These are phyloP conservation scores for Propsilocerus akamusi DNA, from an alignment of 1,140 invertebrate genomes.

Conservation along the genomic window DNA sequence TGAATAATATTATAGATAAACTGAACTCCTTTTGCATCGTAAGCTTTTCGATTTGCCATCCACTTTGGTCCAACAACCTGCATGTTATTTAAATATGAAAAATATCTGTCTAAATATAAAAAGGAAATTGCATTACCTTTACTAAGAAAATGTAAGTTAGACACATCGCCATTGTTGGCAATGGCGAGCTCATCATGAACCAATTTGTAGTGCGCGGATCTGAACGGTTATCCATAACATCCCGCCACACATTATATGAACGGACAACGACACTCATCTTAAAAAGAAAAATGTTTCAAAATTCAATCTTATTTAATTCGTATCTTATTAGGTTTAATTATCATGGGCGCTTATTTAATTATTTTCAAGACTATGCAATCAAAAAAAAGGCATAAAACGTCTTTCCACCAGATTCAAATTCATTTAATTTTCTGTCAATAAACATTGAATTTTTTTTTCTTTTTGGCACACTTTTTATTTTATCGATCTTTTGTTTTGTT, in stretches of 20 bases:
- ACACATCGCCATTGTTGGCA: constrained; percentile 60
- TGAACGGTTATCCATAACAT: constrained; percentile 54
- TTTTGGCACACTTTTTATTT: no score
- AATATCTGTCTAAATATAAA: neutral
- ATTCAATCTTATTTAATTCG: neutral
- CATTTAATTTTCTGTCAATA: no score
- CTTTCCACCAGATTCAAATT: no score
- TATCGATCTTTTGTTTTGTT: no score
- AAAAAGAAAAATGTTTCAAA: no score
- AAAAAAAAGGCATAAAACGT: neutral
- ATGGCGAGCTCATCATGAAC: constrained; percentile 65
- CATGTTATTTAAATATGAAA: constrained; percentile 8
- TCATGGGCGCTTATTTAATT: neutral
- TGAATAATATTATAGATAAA: constrained; percentile 74
- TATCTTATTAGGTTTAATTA: neutral
- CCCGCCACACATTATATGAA: constrained; percentile 34
- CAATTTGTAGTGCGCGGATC: constrained; percentile 70
- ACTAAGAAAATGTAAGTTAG: constrained; percentile 58
- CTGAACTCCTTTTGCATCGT: constrained; percentile 56
- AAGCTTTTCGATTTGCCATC: constrained; percentile 82
- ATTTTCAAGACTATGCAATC: neutral
- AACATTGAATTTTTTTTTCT: no score
- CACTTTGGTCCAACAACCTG: constrained; percentile 58
- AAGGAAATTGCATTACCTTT: constrained; percentile 30
- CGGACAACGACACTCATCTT: no score